Evolutionary conservation across 2,888 invertebrate species (phyloP).

Genomic region (Volucella inflata): DNA sequence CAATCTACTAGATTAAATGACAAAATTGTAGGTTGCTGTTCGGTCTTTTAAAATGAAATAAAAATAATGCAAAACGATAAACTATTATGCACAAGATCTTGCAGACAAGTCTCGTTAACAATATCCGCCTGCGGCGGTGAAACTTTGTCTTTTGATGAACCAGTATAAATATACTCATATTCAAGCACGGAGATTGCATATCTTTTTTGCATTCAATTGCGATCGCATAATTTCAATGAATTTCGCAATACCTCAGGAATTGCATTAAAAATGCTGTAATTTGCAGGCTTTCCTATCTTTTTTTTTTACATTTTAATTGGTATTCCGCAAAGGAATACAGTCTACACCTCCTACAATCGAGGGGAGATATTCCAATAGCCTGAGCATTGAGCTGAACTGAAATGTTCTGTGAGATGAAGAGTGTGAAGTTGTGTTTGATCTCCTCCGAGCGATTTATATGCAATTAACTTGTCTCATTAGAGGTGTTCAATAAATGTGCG

Average conservation of each 20-base stretch:
- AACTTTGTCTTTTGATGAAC: conserved; percentile 9
- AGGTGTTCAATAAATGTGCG: conserved; percentile 31
- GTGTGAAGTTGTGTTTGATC: conserved; percentile 24
- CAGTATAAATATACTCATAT: background rate
- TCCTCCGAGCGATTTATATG: conserved; percentile 41
- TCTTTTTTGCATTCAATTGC: conserved; percentile 2
- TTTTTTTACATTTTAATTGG: conserved; percentile 33
- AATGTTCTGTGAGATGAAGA: conserved; percentile 33
- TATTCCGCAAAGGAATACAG: conserved; percentile 30
- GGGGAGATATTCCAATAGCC: conserved; percentile 17
- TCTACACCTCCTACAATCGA: conserved; percentile 27
- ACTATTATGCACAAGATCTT: conserved; percentile 22
- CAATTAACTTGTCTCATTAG: conserved; percentile 63
- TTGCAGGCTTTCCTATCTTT: conserved; percentile 11
- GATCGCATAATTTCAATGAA: conserved; percentile 46
- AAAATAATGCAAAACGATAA: background rate
- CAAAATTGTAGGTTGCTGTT: conserved; percentile 21
- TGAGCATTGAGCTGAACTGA: conserved; percentile 47
- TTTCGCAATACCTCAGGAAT: conserved; percentile 35
- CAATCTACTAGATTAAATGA: conserved; percentile 29
- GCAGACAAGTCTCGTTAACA: conserved; percentile 47
- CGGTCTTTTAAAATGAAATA: too few species aligned
- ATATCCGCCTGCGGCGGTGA: conserved; percentile 45
- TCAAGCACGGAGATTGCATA: background rate
- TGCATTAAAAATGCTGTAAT: conserved; percentile 29